These are phyloP conservation scores for Cyclura pinguis DNA, from an alignment of 2,797 vertebrate species.

Conservation along the genomic window DNA sequence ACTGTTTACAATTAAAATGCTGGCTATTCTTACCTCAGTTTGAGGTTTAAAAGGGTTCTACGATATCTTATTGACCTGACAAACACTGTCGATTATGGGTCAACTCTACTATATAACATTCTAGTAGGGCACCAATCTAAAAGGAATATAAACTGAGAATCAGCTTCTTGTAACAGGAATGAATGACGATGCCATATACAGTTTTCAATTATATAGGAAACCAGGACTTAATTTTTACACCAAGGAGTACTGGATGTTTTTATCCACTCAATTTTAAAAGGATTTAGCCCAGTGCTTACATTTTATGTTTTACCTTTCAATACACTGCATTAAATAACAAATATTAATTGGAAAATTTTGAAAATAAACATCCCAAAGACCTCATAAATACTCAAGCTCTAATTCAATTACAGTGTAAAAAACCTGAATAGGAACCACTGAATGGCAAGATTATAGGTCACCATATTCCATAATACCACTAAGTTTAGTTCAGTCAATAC, in stretches of 20 bases:
- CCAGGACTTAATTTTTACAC: conserved; percentile 68
- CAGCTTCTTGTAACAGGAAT: conserved; percentile 60
- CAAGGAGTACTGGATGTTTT: conserved; percentile 51
- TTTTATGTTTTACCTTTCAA: conserved; percentile 51
- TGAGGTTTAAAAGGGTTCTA: conserved; percentile 62
- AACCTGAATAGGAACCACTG: conserved; percentile 71
- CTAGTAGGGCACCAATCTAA: conserved; percentile 69
- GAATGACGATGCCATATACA: conserved; percentile 61
- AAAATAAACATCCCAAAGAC: conserved; percentile 67
- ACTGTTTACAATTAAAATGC: conserved; percentile 66
- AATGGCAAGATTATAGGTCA: conserved; percentile 36
- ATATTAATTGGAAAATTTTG: conserved; percentile 67
- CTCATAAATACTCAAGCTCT: conserved; percentile 69
- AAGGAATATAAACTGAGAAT: conserved; percentile 71
- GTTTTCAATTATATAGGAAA: conserved; percentile 56
- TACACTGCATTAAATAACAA: conserved; percentile 65
- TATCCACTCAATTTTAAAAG: conserved; percentile 60
- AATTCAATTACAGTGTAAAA: conserved; percentile 67
- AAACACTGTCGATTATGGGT: conserved; percentile 67
- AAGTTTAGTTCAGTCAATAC: conserved; percentile 60
- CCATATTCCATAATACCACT: conserved; percentile 34
- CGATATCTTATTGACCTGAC: conserved; percentile 63
- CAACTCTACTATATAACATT: conserved; percentile 70
- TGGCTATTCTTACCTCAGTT: conserved; percentile 61
- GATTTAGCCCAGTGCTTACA: conserved; percentile 53